Conservation (phyloP, 2,113 vertebrate genomes). For the Eudyptes chrysolophus region DNA sequence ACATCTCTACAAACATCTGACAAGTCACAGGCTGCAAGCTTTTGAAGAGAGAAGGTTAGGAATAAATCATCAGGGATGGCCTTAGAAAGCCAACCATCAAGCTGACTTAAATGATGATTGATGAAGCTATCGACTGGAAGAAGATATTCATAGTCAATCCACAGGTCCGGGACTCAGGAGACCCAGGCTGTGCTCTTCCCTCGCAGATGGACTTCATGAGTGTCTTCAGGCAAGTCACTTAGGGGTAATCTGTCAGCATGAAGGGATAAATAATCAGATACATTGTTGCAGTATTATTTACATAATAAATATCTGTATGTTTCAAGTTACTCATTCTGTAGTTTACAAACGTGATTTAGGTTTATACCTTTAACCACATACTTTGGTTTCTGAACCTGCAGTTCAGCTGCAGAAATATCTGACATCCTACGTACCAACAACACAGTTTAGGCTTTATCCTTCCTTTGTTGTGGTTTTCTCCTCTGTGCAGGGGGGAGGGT, state of each 20-base stretch:
- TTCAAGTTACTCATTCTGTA: background rate
- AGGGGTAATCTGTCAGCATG: background rate
- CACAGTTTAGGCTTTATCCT: background rate
- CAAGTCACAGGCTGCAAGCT: background rate
- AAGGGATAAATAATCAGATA: background rate
- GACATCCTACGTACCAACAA: background rate
- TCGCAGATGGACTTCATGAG: background rate
- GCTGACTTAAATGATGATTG: background rate
- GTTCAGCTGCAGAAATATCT: background rate
- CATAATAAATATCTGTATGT: background rate
- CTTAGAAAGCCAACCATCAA: background rate
- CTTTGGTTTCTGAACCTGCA: background rate
- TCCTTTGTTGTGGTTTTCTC: background rate
- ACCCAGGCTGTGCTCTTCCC: background rate
- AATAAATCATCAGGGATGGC: background rate
- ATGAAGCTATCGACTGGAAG: background rate
- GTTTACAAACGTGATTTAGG: background rate
- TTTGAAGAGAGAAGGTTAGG: background rate
- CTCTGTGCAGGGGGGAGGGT: background rate
- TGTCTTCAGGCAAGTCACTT: background rate
- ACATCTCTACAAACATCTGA: rapidly evolving
- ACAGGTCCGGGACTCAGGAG: background rate
- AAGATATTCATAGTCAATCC: background rate
- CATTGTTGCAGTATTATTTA: background rate
- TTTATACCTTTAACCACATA: background rate